These are phyloP conservation scores for Drosophila pullipes DNA, from an alignment of 2,888 invertebrate species.

Conservation along the genomic window DNA sequence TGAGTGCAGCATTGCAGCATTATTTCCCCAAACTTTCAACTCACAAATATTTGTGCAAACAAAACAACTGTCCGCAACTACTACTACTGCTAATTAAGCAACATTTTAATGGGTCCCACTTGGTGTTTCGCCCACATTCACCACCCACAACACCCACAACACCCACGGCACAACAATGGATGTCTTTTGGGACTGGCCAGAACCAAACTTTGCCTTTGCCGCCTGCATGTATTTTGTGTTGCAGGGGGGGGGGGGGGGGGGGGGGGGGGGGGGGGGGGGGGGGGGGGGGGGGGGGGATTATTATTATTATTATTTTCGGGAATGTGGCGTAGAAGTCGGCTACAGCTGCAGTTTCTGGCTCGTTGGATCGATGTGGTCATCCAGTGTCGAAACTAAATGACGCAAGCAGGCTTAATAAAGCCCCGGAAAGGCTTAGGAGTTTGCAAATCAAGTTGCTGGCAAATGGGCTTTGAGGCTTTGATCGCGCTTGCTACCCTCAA, in stretches of 20 bases:
- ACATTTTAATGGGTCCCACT: constrained; percentile 29
- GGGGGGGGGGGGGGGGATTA: too few species aligned
- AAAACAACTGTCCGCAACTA: constrained; percentile 27
- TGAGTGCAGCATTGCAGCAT: constrained; percentile 5
- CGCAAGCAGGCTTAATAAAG: constrained; percentile 64
- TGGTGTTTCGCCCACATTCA: neutral
- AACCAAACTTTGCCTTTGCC: constrained; percentile 32
- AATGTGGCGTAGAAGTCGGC: neutral
- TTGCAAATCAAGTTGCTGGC: constrained; percentile 50
- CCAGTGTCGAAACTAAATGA: constrained; percentile 67
- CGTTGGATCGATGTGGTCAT: constrained; percentile 59
- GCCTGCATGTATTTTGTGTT: constrained; percentile 48
- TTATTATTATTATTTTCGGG: constrained; percentile 57
- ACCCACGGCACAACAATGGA: constrained; percentile 14
- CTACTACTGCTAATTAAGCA: constrained; percentile 49
- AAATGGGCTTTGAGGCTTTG: constrained; percentile 61
- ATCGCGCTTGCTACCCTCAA: constrained; percentile 32
- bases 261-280: too few species aligned
- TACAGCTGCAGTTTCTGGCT: constrained; percentile 59
- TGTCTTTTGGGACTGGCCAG: constrained; percentile 14
- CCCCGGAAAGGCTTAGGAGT: constrained; percentile 7
- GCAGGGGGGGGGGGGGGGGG: too few species aligned
- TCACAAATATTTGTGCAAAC: constrained; percentile 31
- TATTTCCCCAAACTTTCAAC: neutral
- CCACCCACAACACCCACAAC: neutral